These are phyloP conservation scores for Hydrotaea diabolus DNA, from an alignment of 2,888 invertebrate species.

Conservation along the genomic window DNA sequence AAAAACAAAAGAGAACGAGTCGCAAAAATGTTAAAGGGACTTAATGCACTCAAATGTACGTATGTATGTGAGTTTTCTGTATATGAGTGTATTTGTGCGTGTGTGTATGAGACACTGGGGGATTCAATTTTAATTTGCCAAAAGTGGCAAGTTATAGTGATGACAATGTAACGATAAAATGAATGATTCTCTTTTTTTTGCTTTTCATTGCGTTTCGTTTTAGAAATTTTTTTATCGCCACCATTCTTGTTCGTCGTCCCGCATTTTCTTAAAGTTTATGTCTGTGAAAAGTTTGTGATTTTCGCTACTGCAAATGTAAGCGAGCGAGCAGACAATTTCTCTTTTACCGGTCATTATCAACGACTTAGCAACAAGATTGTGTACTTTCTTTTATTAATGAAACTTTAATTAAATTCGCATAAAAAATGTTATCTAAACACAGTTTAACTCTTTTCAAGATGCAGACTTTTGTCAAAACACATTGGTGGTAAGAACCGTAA, in stretches of 20 bases:
- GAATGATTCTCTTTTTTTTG: conserved; percentile 55
- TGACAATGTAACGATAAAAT: conserved; percentile 67
- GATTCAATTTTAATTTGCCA: conserved; percentile 70
- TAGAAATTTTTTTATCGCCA: conserved; percentile 32
- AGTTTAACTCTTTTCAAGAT: too few species aligned
- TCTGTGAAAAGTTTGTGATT: conserved; percentile 44
- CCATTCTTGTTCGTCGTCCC: conserved; percentile 34
- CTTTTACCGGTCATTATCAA: background rate
- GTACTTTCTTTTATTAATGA: background rate
- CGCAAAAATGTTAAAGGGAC: conserved; percentile 43
- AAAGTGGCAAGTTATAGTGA: conserved; percentile 67
- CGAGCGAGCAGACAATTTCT: too few species aligned
- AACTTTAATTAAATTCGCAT: conserved; percentile 35
- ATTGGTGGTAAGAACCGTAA: too few species aligned
- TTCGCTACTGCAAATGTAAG: background rate
- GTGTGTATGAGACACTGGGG: conserved; percentile 62
- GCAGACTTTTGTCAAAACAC: too few species aligned
- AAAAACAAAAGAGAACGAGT: conserved; percentile 58
- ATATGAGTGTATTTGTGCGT: too few species aligned
- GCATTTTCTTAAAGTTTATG: conserved; percentile 50
- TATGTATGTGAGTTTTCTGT: too few species aligned
- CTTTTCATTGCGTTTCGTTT: conserved; percentile 36
- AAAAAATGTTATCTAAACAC: background rate
- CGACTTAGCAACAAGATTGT: background rate
- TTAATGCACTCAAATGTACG: conserved; percentile 53